A percentile compares a stretch with the other conserved stretches of the same genome.
Evolutionary conservation across 2,797 vertebrate genomes (phyloP).

Genomic region (Characodon lateralis): DNA sequence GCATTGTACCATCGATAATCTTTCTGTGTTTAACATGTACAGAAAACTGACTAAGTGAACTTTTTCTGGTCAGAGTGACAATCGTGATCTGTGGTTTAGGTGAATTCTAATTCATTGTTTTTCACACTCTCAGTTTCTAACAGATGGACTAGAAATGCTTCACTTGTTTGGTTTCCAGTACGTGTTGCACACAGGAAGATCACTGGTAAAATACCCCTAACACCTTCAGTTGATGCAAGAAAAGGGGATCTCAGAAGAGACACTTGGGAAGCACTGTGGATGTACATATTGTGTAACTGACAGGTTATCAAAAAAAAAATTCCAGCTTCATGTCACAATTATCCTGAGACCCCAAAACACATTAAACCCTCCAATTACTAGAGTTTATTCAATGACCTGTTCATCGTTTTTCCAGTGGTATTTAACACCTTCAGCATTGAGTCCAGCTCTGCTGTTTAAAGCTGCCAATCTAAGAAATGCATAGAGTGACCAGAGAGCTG

Average conservation of each 20-base stretch:
- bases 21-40: no score
- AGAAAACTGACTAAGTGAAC: no score
- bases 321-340: background rate
- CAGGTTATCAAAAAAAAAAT: conserved; percentile 1
- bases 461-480: conserved; percentile 42
- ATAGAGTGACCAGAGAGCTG: conserved; percentile 31
- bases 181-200: background rate
- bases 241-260: background rate
- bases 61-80: no score
- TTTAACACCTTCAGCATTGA: background rate
- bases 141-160: background rate
- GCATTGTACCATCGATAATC: no score
- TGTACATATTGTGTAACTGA: conserved; percentile 11
- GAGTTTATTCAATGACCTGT: background rate
- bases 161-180: background rate
- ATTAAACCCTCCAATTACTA: conserved; percentile 9
- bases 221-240: background rate
- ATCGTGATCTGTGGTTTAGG: background rate
- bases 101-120: background rate
- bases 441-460: conserved; percentile 27
- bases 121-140: background rate
- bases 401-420: background rate
- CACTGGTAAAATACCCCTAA: background rate
- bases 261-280: background rate
- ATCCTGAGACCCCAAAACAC: background rate